Conservation (phyloP, 2,888 invertebrate genomes). For the Hemaris fuciformis region DNA sequence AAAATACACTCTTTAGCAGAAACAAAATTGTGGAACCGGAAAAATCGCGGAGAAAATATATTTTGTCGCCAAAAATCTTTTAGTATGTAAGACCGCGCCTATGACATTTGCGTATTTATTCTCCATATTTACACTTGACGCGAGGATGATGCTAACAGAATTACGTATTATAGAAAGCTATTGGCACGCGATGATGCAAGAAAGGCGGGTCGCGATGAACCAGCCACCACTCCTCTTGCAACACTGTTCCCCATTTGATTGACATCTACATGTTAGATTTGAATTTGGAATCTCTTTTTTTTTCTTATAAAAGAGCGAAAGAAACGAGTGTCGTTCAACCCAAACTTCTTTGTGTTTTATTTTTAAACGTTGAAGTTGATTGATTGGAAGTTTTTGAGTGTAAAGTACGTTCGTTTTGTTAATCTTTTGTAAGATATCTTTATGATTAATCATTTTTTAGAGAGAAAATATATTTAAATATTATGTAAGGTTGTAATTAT, state of each 20-base stretch:
- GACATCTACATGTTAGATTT: slow-evolving; percentile 6
- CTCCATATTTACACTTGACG: not conserved
- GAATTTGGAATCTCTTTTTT: not conserved
- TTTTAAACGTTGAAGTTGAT: not conserved
- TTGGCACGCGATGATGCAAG: slow-evolving; percentile 45
- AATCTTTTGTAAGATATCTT: too few species aligned
- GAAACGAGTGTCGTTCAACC: not conserved
- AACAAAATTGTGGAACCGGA: not conserved
- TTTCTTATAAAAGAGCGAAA: not conserved
- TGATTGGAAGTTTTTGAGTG: not conserved
- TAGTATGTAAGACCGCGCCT: not conserved
- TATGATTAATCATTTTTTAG: too few species aligned
- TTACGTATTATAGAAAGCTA: slow-evolving; percentile 50
- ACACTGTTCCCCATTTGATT: slow-evolving; percentile 5
- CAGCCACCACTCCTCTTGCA: slow-evolving; percentile 6
- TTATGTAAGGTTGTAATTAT: too few species aligned
- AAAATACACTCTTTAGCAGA: not conserved
- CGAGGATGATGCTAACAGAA: slow-evolving; percentile 12
- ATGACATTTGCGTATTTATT: slow-evolving; percentile 2
- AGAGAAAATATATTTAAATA: too few species aligned
- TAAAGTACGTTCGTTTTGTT: not conserved
- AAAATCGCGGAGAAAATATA: not conserved
- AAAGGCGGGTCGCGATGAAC: slow-evolving; percentile 43
- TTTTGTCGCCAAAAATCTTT: not conserved
- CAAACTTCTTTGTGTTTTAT: not conserved